Conservation (phyloP, 1,140 invertebrate genomes). For the Charaxes varanes region DNA sequence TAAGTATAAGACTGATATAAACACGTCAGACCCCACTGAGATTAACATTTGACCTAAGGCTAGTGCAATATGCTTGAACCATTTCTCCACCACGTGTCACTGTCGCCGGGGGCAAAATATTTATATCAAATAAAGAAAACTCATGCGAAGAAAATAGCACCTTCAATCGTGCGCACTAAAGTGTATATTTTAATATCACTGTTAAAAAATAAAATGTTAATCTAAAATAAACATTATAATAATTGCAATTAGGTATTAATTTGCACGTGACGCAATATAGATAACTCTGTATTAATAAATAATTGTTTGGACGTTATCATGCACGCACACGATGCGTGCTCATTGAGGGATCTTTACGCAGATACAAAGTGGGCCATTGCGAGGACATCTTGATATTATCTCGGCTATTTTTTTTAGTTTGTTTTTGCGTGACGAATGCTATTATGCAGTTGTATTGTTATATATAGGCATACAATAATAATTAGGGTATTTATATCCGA, state of each 20-base stretch:
- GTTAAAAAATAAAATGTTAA: neutral
- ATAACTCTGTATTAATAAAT: neutral
- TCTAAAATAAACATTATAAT: neutral
- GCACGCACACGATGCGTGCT: conserved; percentile 16
- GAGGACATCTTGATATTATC: conserved; percentile 15
- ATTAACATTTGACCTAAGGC: conserved; percentile 15
- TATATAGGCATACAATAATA: neutral
- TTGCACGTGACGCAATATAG: neutral
- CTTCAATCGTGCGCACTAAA: neutral
- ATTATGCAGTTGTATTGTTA: too few species aligned
- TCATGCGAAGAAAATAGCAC: neutral
- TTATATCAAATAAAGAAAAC: too few species aligned
- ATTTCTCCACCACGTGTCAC: conserved; percentile 14
- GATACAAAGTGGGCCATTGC: conserved; percentile 18
- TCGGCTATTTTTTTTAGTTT: conserved; percentile 8
- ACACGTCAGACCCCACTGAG: conserved; percentile 12
- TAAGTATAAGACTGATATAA: too few species aligned
- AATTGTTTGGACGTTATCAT: conserved; percentile 12
- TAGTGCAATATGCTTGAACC: conserved; percentile 9
- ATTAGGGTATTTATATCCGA: too few species aligned
- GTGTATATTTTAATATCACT: neutral
- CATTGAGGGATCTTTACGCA: conserved; percentile 19
- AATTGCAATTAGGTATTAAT: neutral
- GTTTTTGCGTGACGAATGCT: too few species aligned
- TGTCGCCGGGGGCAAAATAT: conserved; percentile 1